Conservation (phyloP, 1,140 invertebrate genomes). For the Tetranychus urticae region DNA sequence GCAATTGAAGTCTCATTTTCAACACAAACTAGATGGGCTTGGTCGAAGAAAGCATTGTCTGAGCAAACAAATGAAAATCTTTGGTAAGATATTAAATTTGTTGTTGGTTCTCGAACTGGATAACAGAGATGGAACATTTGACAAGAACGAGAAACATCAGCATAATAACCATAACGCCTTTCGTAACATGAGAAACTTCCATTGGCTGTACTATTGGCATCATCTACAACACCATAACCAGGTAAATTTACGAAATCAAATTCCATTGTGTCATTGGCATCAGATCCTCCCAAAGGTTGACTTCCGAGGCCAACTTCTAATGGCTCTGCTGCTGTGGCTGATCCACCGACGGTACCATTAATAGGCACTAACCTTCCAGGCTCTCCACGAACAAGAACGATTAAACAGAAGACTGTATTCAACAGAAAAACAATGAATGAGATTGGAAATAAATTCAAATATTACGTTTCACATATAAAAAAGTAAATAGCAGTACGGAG, state of each 20-base stretch:
- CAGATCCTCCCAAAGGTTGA: neutral
- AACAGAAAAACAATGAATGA: no score
- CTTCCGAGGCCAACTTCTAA: neutral
- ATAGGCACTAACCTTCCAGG: no score
- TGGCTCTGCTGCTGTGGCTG: neutral
- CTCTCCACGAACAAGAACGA: no score
- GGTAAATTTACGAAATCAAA: slow-evolving; percentile 4
- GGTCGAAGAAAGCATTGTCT: slow-evolving; percentile 2
- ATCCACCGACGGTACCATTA: no score
- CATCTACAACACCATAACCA: slow-evolving; percentile 4
- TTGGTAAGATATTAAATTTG: slow-evolving; percentile 1
- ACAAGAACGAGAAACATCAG: slow-evolving; percentile 13
- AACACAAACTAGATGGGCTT: slow-evolving; percentile 1
- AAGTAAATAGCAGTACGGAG: no score
- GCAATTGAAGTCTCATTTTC: neutral
- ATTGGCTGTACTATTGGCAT: neutral
- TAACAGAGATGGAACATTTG: slow-evolving; percentile 15
- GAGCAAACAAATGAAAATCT: slow-evolving; percentile 5
- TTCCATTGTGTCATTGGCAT: neutral
- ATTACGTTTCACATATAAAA: no score
- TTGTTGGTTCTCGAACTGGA: neutral
- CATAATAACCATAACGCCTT: slow-evolving; percentile 12
- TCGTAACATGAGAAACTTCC: slow-evolving; percentile 2
- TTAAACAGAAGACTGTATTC: no score
- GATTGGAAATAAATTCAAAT: no score